Conservation (phyloP, 2,888 invertebrate species). For the Mongoloraphidia duomilia region DNA sequence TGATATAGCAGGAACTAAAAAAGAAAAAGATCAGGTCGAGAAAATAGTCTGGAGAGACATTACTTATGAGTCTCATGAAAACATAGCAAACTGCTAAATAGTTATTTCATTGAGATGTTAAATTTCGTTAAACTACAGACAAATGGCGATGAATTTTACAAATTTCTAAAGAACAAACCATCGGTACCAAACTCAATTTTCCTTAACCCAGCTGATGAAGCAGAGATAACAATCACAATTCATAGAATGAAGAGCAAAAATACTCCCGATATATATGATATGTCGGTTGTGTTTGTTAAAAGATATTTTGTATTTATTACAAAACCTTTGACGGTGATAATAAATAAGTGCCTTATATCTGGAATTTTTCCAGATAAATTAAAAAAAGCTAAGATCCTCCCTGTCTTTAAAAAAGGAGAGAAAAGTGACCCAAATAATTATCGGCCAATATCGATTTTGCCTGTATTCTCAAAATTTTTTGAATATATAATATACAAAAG, state of each 20-base stretch:
- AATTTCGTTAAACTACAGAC: too few species aligned
- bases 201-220: too few species aligned
- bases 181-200: too few species aligned
- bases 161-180: too few species aligned
- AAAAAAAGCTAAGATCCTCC: constrained; percentile 9
- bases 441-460: constrained; percentile 10
- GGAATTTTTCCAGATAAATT: constrained; percentile 9
- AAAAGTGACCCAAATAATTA: constrained; percentile 7
- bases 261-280: constrained; percentile 5
- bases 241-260: constrained; percentile 3
- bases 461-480: constrained; percentile 8
- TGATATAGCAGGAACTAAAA: too few species aligned
- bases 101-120: too few species aligned
- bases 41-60: too few species aligned
- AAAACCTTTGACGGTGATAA: background rate
- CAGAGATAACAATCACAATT: background rate
- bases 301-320: background rate
- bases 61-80: too few species aligned
- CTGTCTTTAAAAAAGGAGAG: constrained; percentile 10
- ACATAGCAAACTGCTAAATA: too few species aligned
- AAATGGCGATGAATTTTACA: too few species aligned
- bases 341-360: constrained; percentile 6
- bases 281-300: constrained; percentile 3
- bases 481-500: constrained; percentile 7
- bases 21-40: too few species aligned